Evolutionary conservation across 2,113 vertebrate genomes (phyloP), one percentile per base, ranked within the genome.

Genomic region (Scartelaos histophorus): DNA sequence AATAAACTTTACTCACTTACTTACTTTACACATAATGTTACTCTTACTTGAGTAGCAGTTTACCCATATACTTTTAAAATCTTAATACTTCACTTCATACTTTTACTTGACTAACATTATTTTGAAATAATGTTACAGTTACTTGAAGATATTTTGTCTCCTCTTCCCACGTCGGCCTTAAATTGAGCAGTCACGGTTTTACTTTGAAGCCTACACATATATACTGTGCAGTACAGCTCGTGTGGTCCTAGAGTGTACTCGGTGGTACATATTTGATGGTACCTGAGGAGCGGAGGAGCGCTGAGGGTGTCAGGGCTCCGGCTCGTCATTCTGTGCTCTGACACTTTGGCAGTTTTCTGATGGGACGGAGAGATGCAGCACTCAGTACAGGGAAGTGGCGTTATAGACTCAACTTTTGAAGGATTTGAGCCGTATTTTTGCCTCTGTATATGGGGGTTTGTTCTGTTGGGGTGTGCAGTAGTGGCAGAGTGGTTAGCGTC

Each of bases 321-420:
- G 29, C 34, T 35, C 17, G 1, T 64, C 60, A 64, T 35, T 64
- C 60, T 64, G 60, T 10, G 34, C 29, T 3, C 29, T 64, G 60
- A 64, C 60, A 64, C 29, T 15, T 34, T 64, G 60, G 34, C 60
- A 64, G 34, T n/a, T 64, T 38, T 11, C 2, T 64, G 60, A 64
- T 64, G 60, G 29, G 60, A 64, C 60, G 10, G 17, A 2, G 60
- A 35, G 34, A 64, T 38, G 60, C 16, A 6, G 24, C 16, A 15
- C 29, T 34, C 24, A 19, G n/a, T 12, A 4, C 29, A 29, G 15
- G 19, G 60, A 62, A 62, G 60, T 64, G 60, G 29, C 34, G 35
- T 38, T 38, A 38, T 38, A 38, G 29, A 19, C 16, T 19, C 29
- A 64, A 64, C 17, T 64, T 16, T 64, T 19, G 60, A 64, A 38